A percentile compares a stretch with the other conserved stretches of the same genome.
phyloP scores from a whole-genome alignment of 1,140 invertebrate species.

The Aphaenogaster ashmeadi region DNA sequence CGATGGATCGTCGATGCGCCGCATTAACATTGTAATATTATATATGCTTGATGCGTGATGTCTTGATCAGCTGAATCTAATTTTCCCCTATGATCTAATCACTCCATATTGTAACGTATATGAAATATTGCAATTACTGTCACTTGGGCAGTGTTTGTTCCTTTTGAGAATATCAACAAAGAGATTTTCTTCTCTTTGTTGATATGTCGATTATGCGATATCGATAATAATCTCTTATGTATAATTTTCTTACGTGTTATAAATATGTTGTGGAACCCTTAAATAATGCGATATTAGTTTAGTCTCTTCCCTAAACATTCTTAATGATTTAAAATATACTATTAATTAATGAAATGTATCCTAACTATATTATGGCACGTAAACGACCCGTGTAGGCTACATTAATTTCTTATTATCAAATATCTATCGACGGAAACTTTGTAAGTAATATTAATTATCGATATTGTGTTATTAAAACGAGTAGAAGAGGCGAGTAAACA shows the following conservation, averaged over 20 bases:
- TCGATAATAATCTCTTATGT: not conserved
- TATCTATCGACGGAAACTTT: not conserved
- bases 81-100: constrained; percentile 3
- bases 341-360: constrained; percentile 1
- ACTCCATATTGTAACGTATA: not conserved
- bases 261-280: not conserved
- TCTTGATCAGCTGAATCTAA: not conserved
- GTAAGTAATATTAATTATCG: not conserved
- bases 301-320: not conserved
- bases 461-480: not conserved
- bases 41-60: no score
- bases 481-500: not conserved
- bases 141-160: constrained; percentile 36
- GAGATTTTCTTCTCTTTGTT: not conserved
- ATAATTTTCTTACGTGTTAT: not conserved
- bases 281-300: not conserved
- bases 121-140: constrained; percentile 34
- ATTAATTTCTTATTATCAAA: not conserved
- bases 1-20: not conserved
- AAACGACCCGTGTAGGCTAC: not conserved
- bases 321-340: not conserved
- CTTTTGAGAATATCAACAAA: not conserved
- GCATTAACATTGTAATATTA: not conserved
- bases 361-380: constrained; percentile 21
- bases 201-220: not conserved